Evolutionary conservation across 2,888 invertebrate genomes (phyloP).

Genomic region (Drosophila mercatorum): DNA sequence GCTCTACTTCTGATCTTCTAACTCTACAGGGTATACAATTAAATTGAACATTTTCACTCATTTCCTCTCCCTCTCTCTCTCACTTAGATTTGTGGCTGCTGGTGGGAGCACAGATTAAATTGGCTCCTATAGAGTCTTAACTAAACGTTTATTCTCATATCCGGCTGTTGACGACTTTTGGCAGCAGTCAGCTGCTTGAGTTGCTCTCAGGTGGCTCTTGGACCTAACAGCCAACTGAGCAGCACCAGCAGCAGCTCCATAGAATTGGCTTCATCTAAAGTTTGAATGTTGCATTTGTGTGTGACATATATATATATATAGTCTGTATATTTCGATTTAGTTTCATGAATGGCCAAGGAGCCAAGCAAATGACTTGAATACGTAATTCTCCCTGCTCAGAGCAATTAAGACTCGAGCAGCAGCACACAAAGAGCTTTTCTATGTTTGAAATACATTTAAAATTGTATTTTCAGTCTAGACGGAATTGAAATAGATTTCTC

Average conservation of each 20-base stretch:
- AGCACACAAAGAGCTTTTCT: conserved; percentile 6
- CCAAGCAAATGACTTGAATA: conserved; percentile 13
- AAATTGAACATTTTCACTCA: conserved; percentile 4
- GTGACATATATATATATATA: conserved; percentile 1
- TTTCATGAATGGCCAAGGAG: conserved; percentile 12
- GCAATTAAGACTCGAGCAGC: conserved; percentile 23
- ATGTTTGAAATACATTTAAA: not conserved
- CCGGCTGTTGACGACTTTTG: conserved; percentile 37
- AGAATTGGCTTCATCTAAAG: conserved; percentile 20
- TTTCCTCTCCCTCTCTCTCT: not conserved
- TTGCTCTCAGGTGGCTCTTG: conserved; percentile 25
- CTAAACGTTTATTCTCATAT: conserved; percentile 45
- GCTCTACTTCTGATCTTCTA: not conserved
- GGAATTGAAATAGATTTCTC: not conserved
- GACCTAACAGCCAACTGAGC: not conserved
- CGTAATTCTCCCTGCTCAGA: conserved; percentile 2
- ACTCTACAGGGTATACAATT: not conserved
- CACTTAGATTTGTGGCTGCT: not conserved
- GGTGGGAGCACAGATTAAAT: conserved; percentile 27
- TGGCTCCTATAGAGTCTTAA: conserved; percentile 28
- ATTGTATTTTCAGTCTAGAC: not conserved
- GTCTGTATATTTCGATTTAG: conserved; percentile 8
- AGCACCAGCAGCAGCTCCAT: conserved; percentile 6
- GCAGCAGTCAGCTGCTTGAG: conserved; percentile 13
- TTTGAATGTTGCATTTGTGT: conserved; percentile 26